These are phyloP conservation scores for Lucilia cuprina DNA, from an alignment of 1,140 invertebrate species.

Conservation along the genomic window DNA sequence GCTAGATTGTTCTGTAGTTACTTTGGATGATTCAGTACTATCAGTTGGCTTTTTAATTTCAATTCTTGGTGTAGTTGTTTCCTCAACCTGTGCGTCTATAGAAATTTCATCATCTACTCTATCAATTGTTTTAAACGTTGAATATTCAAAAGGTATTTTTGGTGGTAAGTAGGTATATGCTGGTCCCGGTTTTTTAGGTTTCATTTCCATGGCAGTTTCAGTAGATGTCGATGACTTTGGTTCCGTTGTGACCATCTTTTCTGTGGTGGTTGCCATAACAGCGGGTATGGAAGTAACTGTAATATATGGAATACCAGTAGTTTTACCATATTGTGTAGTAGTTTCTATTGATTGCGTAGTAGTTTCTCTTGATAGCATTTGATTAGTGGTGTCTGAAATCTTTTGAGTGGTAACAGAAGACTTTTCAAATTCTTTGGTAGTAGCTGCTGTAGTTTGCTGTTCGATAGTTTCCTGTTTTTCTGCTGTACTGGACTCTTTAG, in stretches of 20 bases:
- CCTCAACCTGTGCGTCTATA: background rate
- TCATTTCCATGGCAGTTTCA: background rate
- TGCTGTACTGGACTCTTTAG: background rate
- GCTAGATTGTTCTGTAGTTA: background rate
- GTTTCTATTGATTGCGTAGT: background rate
- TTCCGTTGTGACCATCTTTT: background rate
- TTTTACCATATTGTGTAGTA: background rate
- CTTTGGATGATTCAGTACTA: background rate
- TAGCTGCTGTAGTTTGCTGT: background rate
- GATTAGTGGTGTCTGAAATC: background rate
- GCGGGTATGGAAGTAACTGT: background rate
- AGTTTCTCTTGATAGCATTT: background rate
- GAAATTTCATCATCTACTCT: background rate
- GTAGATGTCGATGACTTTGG: background rate
- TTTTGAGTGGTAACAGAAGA: background rate
- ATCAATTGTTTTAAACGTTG: background rate
- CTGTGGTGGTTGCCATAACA: background rate
- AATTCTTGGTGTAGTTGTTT: background rate
- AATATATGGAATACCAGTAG: constrained; percentile 16
- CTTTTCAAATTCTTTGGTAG: background rate
- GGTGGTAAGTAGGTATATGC: constrained; percentile 19
- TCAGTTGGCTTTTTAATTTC: background rate
- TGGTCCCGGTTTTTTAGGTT: constrained; percentile 36
- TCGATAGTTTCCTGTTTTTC: background rate
- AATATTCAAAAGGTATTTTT: constrained; percentile 20